These are phyloP conservation scores for Callionymus lyra DNA, from an alignment of 2,113 vertebrate genomes.

Conservation along the genomic window DNA sequence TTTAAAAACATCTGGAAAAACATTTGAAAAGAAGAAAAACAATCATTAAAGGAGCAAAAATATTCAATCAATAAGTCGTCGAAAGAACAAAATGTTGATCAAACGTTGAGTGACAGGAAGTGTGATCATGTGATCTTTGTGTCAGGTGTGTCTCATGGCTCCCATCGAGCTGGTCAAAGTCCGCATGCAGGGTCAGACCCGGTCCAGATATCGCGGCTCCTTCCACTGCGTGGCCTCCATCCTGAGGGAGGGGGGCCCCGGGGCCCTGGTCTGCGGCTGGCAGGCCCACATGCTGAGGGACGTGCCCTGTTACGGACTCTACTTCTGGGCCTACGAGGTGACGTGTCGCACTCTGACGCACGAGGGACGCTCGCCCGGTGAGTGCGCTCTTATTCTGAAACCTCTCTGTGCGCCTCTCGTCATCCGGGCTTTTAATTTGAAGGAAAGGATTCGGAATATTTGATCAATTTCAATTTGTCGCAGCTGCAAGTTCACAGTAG, in stretches of 20 bases:
- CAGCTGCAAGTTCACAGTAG: no score
- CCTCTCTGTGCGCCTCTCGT: no score
- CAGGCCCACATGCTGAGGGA: conserved; percentile 69
- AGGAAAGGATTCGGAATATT: no score
- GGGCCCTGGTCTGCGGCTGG: conserved; percentile 68
- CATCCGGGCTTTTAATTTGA: no score
- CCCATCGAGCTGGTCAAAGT: conserved; percentile 80
- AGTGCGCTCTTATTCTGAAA: conserved; percentile 8
- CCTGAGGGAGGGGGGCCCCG: conserved; percentile 61
- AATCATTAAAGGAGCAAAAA: no score
- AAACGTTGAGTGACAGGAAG: no score
- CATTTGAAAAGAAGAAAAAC: no score
- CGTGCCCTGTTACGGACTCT: conserved; percentile 67
- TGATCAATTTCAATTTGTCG: no score
- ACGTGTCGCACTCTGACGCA: conserved; percentile 52
- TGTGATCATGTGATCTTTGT: no score
- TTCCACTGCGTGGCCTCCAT: conserved; percentile 64
- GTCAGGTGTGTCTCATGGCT: conserved; percentile 60
- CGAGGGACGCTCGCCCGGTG: conserved; percentile 60
- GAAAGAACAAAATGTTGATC: no score
- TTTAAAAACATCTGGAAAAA: no score
- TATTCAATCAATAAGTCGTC: no score
- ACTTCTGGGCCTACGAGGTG: conserved; percentile 71
- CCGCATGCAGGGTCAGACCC: conserved; percentile 72
- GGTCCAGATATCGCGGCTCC: conserved; percentile 57